Evolutionary conservation across 2,888 invertebrate species (phyloP), one percentile per base, ranked within the genome.

Genomic region (Harpalus rubripes): DNA sequence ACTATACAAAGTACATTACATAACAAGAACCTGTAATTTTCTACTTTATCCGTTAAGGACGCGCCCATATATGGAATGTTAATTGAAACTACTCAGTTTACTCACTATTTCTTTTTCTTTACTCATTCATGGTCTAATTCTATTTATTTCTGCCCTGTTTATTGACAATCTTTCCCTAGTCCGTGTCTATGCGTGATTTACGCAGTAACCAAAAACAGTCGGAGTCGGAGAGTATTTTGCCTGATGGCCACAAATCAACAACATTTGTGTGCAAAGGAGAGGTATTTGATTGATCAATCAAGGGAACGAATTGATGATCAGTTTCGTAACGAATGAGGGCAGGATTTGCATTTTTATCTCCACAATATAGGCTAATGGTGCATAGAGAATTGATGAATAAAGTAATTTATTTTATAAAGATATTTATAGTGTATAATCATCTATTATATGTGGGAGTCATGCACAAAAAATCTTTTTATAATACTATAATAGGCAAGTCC

Each of bases 51-150:
- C 10, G 12, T 52, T 52, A 59, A 59, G 16, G 59, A 59, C 59
- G 16, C 59, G n/a, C 59, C 59, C 59, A 59, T 59, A 15, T 59
- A 59, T 59, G 59, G 59, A 59, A 59, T 18, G 59, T 59, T 59
- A 59, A 59, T 59, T 59, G 15, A 59, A 59, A 16, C 8, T 18
- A 59, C n/a, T 59, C 12, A 52, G 44, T 52, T 32, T 52, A 10
- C 44, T 52, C 44, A 52, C 6, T 44, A 1, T 5, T 8, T 52
- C 12, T 52, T 52, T 52, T 12, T 52, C 10, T 12, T 8, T 52
- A 52, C 10, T 52, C 12, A 52, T 52, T 52, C 44, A 52, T 52
- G 1, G 44, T 52, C 32, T 32, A 32, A 32, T 52, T 52, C 44
- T 52, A 12, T 52, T 32, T 52, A 52, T 52, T 52, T 1, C 44